Conservation (phyloP, 2,797 vertebrate species). For the Eurystomus glaucurus region DNA sequence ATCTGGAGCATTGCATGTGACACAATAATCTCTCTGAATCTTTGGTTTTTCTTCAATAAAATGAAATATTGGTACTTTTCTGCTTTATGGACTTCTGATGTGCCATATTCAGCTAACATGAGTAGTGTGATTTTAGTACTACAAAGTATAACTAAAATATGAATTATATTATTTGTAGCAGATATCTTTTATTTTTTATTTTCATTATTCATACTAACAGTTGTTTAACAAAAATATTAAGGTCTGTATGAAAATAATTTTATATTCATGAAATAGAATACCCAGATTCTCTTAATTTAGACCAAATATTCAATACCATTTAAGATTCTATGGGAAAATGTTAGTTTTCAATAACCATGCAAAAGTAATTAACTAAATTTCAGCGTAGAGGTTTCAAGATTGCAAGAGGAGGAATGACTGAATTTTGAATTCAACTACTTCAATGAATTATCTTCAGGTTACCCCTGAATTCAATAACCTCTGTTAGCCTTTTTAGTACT, state of each 20-base stretch:
- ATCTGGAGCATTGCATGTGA: background rate
- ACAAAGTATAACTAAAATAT: background rate
- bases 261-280: background rate
- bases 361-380: background rate
- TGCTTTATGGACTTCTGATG: background rate
- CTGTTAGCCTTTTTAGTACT: background rate
- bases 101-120: background rate
- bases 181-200: background rate
- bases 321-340: background rate
- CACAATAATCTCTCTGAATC: background rate
- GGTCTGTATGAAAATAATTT: background rate
- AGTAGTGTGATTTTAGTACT: background rate
- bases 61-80: background rate
- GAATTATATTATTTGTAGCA: background rate
- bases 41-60: background rate
- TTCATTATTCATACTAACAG: background rate
- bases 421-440: background rate
- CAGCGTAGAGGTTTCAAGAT: background rate
- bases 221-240: background rate
- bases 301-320: background rate
- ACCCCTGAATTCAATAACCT: background rate
- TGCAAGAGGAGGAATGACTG: background rate
- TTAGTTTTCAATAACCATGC: background rate
- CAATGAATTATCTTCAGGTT: background rate
- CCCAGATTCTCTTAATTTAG: background rate